Base-by-base conservation (phyloP, 2,888 invertebrate genomes). In the Drosophila sordidapex region DNA sequence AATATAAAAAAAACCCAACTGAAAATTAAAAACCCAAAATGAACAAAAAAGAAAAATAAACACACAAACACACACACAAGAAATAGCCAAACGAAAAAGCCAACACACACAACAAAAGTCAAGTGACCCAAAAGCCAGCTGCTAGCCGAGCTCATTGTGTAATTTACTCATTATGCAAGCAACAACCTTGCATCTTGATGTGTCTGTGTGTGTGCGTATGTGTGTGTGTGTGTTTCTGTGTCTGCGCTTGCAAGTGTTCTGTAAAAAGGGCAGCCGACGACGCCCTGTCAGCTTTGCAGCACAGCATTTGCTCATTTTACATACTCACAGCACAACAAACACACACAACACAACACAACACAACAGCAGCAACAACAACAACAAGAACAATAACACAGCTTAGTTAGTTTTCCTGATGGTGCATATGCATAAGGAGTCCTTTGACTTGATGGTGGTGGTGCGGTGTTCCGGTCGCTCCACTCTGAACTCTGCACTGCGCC, bases 131-230 rank as follows among this genome's bases (percentile, higher is more conserved):
- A 74, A 76, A 72, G 56, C 57, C 73, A 71, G 71, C 81, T 72
- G 72, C 59, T 72, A 36, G 76, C 60, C 60, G 67, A 74, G 75
- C 83, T 83, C 87, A 81, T 86, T 89, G 88, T 87, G 83, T 88
- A 90, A 89, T 89, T 90, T 89, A 90, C 90, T 89, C 91, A 91
- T 91, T 91, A 91, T 83, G 79, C 88, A 73, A 82, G 77, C 80
- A 67, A 68, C 64, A 65, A 67, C 62, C 74, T 58, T 70, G 57
- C 46, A 46, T 25, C 25, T 46, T 46, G 25, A 46, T 67, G 53
- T 65, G 48, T 63, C 49, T 67, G 56, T 33, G 31, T 68, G 49
- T 59, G 56, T 64, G 35, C 62, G 43, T 57, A 10, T 53, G 6
- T 35, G 58, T 49, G 35, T 49, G 35, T 58, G 35, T 60, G 56